A percentile compares a stretch with the other conserved stretches of the same genome.
Evolutionary conservation across 2,888 invertebrate species (phyloP).

Genomic region (Therioaphis trifolii): DNA sequence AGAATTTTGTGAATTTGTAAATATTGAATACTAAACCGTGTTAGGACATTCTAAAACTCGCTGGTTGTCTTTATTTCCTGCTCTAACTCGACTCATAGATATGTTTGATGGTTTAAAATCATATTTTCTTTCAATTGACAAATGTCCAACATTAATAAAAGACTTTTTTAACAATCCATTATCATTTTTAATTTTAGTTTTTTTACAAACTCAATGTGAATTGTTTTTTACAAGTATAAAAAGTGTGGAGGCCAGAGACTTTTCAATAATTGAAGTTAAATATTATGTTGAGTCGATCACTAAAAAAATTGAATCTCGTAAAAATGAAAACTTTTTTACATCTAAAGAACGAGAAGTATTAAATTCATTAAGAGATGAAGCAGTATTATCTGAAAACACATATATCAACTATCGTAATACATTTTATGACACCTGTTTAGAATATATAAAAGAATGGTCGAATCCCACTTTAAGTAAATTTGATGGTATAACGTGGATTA

Average conservation of each 20-base stretch:
- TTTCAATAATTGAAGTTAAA: constrained; percentile 10
- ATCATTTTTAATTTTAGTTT: neutral
- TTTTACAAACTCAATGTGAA: too few species aligned
- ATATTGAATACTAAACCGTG: too few species aligned
- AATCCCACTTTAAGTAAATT: constrained; percentile 15
- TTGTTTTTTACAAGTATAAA: constrained; percentile 4
- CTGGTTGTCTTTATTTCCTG: too few species aligned
- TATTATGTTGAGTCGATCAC: neutral
- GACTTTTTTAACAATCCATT: too few species aligned
- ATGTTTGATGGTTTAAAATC: too few species aligned
- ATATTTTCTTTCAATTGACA: too few species aligned
- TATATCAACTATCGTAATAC: constrained; percentile 4
- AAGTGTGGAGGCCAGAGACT: neutral
- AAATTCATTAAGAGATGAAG: constrained; percentile 10
- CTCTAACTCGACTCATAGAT: too few species aligned
- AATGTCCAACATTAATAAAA: too few species aligned
- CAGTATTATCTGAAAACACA: neutral
- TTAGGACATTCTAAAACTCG: too few species aligned
- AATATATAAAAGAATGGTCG: constrained; percentile 12
- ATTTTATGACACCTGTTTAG: neutral
- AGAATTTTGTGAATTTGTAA: too few species aligned
- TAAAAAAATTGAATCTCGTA: constrained; percentile 6
- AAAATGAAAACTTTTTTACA: constrained; percentile 4
- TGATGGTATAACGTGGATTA: neutral
- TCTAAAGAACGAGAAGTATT: constrained; percentile 3